Conservation (phyloP, 1,140 invertebrate species). For the Trichonephila clavata region DNA sequence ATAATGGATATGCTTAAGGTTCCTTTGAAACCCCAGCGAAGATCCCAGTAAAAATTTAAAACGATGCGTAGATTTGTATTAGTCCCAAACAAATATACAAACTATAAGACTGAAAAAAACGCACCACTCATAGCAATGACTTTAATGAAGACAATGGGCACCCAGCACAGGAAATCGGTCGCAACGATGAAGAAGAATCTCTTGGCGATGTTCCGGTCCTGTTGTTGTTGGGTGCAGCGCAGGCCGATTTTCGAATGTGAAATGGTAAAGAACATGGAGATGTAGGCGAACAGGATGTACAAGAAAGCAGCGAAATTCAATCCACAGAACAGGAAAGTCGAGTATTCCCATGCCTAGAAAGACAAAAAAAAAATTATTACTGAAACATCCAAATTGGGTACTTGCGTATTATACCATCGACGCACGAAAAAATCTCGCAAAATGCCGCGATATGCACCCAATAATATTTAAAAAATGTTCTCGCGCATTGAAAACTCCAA, state of each 20-base stretch:
- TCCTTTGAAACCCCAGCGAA: no score
- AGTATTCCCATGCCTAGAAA: constrained; percentile 84
- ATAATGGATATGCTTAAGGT: no score
- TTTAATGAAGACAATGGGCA: constrained; percentile 87
- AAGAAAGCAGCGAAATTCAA: constrained; percentile 83
- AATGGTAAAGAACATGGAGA: constrained; percentile 85
- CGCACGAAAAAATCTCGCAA: no score
- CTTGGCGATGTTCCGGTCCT: constrained; percentile 86
- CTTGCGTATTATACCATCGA: no score
- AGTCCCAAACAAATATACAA: neutral
- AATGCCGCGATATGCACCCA: no score
- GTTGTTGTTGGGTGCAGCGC: constrained; percentile 83
- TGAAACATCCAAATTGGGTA: neutral
- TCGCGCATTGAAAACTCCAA: no score
- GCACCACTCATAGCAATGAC: constrained; percentile 84
- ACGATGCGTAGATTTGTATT: no score
- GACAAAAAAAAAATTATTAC: constrained; percentile 62
- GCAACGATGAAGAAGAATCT: constrained; percentile 89
- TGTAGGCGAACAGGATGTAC: constrained; percentile 84
- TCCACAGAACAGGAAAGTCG: constrained; percentile 84
- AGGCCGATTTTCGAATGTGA: constrained; percentile 83
- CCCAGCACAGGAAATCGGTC: constrained; percentile 88
- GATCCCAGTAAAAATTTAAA: no score
- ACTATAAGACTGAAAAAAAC: no score
- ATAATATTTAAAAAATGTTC: no score